Evolutionary conservation across 1,140 invertebrate species (phyloP), one percentile per base, ranked within the genome.

Genomic region (Drosophila melanica): DNA sequence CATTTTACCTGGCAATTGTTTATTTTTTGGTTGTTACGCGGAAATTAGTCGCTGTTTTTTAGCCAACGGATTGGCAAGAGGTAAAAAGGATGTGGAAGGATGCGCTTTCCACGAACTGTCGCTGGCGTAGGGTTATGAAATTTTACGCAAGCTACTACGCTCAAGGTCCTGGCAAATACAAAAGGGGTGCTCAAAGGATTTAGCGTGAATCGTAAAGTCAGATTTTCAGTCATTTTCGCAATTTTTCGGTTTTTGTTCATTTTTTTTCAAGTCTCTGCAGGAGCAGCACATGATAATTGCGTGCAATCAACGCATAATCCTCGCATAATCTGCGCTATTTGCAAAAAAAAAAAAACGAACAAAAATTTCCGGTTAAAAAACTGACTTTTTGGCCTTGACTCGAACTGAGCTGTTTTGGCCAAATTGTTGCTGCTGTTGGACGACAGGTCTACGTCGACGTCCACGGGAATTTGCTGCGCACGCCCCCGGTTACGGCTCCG

Each of bases 11-110:
- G 66, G 1, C 16, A 57, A 53, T 45, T 37, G 30, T 10, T 48
- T 47, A 10, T 7, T 23, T 39, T 48, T 60, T 8, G 47, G 37
- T 35, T 4, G 16, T 77, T 89, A 79, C 68, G 62, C 53, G 68
- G 84, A 87, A 87, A 70, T 89, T 23, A 41, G 1, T 45, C 7
- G 57, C 55, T 55, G 66, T 77, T 82, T 89, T 87, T 82, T 79
- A 71, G 79, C 79, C 79, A 87, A 87, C 84, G 84, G 84, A 89
- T 89, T 84, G 85, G 85, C 84, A 90, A 89, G 84, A 89, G 85
- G 77, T 89, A 84, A 81, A 87, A 87, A 84, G 84, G 79, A 86
- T 81, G 48, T 39, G 33, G 35, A 42, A 67, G 47, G 60, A 58
- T 50, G 51, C 27, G 47, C 51, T 53, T 86, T 81, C 72, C 53